phyloP scores from a whole-genome alignment of 2,113 vertebrate species.

The Pipra filicauda region DNA sequence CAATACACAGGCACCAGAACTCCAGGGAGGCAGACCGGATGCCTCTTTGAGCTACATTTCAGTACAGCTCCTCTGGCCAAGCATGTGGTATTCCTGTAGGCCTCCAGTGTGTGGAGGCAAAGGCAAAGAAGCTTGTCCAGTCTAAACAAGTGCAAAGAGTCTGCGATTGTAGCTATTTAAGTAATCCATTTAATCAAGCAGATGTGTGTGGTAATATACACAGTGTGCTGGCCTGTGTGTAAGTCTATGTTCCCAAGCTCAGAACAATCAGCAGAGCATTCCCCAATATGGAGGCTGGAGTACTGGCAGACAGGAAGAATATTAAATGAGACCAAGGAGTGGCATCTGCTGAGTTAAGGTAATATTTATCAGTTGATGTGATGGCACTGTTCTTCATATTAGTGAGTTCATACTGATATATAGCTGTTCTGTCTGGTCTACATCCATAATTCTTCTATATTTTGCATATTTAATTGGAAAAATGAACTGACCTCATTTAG shows the following conservation, averaged over 20 bases:
- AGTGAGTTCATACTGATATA: neutral
- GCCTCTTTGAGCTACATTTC: neutral
- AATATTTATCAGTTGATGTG: neutral
- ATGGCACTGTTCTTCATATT: neutral
- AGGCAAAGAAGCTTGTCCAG: neutral
- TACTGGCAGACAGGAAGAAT: neutral
- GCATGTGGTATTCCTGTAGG: neutral
- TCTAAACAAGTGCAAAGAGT: neutral
- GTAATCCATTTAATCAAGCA: neutral
- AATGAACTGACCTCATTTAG: neutral
- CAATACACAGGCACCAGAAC: neutral
- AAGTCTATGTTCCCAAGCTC: neutral
- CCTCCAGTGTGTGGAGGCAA: neutral
- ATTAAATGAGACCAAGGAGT: neutral
- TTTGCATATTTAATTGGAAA: neutral
- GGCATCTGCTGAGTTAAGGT: neutral
- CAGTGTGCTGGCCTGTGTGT: neutral
- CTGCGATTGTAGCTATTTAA: neutral
- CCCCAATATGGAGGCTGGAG: neutral
- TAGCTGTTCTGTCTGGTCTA: neutral
- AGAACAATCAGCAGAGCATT: neutral
- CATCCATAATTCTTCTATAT: neutral
- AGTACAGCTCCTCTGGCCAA: accelerated
- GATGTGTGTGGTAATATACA: neutral
- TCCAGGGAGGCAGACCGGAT: neutral